Base-by-base conservation (phyloP, 2,888 invertebrate species). In the Unio delphinus region DNA sequence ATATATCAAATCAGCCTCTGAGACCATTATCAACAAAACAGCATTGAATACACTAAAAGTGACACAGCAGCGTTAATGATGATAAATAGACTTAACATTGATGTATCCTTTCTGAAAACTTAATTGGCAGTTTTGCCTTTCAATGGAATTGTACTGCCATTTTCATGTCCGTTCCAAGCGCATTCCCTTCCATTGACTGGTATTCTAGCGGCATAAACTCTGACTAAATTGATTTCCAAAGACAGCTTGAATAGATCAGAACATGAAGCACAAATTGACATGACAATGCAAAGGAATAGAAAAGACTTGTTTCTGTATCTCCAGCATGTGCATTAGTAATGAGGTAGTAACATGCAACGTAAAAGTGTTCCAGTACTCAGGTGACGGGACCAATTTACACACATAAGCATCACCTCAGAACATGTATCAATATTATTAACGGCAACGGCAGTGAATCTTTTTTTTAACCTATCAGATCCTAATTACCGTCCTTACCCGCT, bases 41-140 rank as follows among this genome's bases (percentile, higher is more conserved):
- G 45, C 45, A 45, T 45, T 45, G 45, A 45, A 67, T 69, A 75
- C 72, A 75, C 72, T 70, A 72, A 66, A 75, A 61, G 64, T 72
- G 75, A 75, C 75, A 72, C 45, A 58, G 57, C 58, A 23, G 55
- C 60, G 58, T 70, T 76, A 76, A 76, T 72, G 72, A 76, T 76
- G 76, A 76, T 76, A 64, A 76, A 76, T 72, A 64, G 66, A 65
- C 61, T 63, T 59, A 55, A 56, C 23, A 55, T 63, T 73, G 76
- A 74, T 73, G 68, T 72, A 76, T 74, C 68, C 69, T 56, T 73
- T 74, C 72, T 72, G 76, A 76, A 76, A 76, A 70, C 71, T 70
- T 76, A 74, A 76, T 74, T 76, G 74, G 72, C 72, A 63, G 57
- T 58, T 65, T 69, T 70, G 60, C 58, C 65, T 61, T 64, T 68